These are phyloP conservation scores for Stratiomys singularior DNA, from an alignment of 2,888 invertebrate species.

Conservation along the genomic window DNA sequence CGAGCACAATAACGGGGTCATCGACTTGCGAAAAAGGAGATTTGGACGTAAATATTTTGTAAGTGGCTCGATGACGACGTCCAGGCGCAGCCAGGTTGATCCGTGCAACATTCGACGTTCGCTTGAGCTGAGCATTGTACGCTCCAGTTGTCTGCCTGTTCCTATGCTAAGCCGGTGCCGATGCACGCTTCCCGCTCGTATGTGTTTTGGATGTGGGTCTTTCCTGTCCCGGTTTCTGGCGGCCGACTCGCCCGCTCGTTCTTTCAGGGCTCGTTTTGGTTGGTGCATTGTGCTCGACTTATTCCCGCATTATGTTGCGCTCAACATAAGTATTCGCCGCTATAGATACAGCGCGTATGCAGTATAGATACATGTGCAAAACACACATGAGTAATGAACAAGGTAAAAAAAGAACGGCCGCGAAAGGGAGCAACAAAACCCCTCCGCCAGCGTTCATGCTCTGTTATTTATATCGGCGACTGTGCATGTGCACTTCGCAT, in stretches of 20 bases:
- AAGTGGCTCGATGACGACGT: slow-evolving; percentile 13
- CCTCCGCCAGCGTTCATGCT: slow-evolving; percentile 15
- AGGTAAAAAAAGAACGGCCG: neutral
- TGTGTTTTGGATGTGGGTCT: slow-evolving; percentile 27
- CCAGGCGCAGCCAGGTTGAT: neutral
- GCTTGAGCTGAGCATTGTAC: no score
- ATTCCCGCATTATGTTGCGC: neutral
- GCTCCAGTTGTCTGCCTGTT: no score
- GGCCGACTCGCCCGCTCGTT: neutral
- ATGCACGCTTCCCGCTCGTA: neutral
- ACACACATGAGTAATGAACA: slow-evolving; percentile 29
- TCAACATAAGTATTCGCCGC: neutral
- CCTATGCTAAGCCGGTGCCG: neutral
- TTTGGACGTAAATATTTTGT: slow-evolving; percentile 44
- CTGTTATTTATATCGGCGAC: slow-evolving; percentile 1
- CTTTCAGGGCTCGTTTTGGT: neutral
- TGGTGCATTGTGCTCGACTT: slow-evolving; percentile 31
- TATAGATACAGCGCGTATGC: neutral
- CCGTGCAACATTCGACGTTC: no score
- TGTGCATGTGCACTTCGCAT: neutral
- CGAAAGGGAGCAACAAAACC: neutral
- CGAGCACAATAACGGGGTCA: slow-evolving; percentile 42
- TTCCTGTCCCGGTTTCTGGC: slow-evolving; percentile 29
- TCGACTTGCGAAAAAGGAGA: slow-evolving; percentile 42
- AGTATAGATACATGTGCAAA: slow-evolving; percentile 1